Evolutionary conservation across 2,888 invertebrate genomes (phyloP), one percentile per base, ranked within the genome.

Genomic region (Leptogaster cylindrica): DNA sequence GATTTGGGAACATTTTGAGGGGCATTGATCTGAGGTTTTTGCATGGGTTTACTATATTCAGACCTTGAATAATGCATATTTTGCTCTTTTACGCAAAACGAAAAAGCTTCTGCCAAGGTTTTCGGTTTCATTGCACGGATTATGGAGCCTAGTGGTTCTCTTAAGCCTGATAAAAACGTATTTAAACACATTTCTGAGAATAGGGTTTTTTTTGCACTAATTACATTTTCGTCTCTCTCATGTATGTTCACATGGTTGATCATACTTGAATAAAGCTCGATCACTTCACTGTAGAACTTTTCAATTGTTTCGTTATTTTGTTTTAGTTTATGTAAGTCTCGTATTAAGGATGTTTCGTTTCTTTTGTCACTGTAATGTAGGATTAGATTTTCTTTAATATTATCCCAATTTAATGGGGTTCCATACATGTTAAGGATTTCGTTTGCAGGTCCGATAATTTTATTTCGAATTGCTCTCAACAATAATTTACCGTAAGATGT

Each of bases 361-460:
- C 55, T 12, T 33, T 55, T 55, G 12, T 36, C 55, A 3, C 20
- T 36, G 20, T 55, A 55, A n/a, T 55, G 55, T 10, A 31, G 6
- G 2, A 55, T 31, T 14, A 55, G 20, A 36, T 55, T 55, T 3
- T 4, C 7, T 20, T 55, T 55, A 18, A 55, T 55, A 14, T 55
- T 12, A 6, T 41, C 41, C 41, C 41, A 41, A 7, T 61, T 44
- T n/a, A 44, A n/a, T 6, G 41, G 58, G 4, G 70, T 72, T 0
- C 72, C 71, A 25, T 71, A 72, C 48, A 46, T 46, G 23, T 70
- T 72, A 2, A 72, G 58, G 3, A 70, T 67, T 50, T 72, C 71
- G 27, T 73, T 73, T 7, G 72, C 72, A 41, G 66, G 55, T 0
- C 72, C 70, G 16, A 50, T 63, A 31, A 72, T 71, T 68, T 72